phyloP scores from a whole-genome alignment of 2,888 invertebrate genomes.

The Ochropacha duplaris region DNA sequence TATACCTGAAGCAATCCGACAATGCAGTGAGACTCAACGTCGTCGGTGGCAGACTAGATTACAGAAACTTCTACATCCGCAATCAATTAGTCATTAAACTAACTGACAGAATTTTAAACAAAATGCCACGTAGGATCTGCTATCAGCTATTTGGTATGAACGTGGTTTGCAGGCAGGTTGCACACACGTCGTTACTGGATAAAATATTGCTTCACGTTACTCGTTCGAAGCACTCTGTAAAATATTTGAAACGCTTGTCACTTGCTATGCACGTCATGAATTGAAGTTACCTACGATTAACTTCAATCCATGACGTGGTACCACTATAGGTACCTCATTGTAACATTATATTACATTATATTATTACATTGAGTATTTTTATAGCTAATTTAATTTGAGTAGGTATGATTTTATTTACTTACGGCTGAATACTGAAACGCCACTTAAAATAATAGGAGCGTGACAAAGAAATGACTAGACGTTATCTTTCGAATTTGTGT shows the following conservation, averaged over 20 bases:
- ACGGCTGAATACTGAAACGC: no score
- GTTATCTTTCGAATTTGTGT: no score
- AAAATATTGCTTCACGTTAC: neutral
- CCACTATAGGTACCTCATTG: no score
- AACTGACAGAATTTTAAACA: no score
- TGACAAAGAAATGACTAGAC: no score
- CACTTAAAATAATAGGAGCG: no score
- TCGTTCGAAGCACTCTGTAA: neutral
- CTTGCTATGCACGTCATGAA: neutral
- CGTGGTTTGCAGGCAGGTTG: no score
- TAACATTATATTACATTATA: neutral
- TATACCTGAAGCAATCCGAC: conserved; percentile 37
- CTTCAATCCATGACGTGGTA: no score
- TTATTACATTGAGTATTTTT: neutral
- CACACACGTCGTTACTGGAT: neutral
- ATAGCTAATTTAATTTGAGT: neutral
- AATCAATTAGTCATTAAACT: conserved; percentile 6
- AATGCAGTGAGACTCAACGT: conserved; percentile 57
- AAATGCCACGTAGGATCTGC: no score
- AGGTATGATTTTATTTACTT: no score
- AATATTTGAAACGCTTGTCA: neutral
- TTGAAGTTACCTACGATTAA: no score
- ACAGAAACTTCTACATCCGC: conserved; percentile 42
- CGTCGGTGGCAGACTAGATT: conserved; percentile 65
- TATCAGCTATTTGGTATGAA: no score